Conservation (phyloP, 2,888 invertebrate genomes). For the Drosophila helvetica region DNA sequence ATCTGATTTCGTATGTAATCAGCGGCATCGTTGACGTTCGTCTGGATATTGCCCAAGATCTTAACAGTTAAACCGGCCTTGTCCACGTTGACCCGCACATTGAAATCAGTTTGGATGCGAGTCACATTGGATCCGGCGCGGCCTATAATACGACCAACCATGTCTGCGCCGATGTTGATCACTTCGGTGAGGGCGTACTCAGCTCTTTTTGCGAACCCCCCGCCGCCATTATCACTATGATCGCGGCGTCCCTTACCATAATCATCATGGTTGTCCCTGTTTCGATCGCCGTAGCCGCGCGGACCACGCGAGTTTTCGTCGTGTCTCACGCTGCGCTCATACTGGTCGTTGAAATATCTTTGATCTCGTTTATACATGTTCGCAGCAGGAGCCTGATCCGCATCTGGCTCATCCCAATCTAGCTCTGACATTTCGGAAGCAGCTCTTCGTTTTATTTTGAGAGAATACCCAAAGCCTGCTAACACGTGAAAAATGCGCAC, state of each 20-base stretch:
- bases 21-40: constrained; percentile 65
- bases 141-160: constrained; percentile 86
- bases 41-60: constrained; percentile 59
- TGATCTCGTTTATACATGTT: neutral
- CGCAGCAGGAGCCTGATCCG: neutral
- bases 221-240: constrained; percentile 19
- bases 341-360: constrained; percentile 4
- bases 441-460: neutral
- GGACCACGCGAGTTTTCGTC: constrained; percentile 26
- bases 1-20: constrained; percentile 62
- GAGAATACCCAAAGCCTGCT: neutral
- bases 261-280: neutral
- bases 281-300: constrained; percentile 5
- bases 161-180: constrained; percentile 46
- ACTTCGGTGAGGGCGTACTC: constrained; percentile 23
- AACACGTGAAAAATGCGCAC: constrained; percentile 15
- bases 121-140: constrained; percentile 93
- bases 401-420: constrained; percentile 65
- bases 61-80: constrained; percentile 59
- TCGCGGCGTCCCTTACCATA: constrained; percentile 15
- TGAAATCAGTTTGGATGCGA: constrained; percentile 85
- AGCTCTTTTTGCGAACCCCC: neutral
- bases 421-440: constrained; percentile 43
- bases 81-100: constrained; percentile 88
- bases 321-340: constrained; percentile 15